Base-by-base conservation (phyloP, 2,888 invertebrate species). In the Synanthedon andrenaeformis region DNA sequence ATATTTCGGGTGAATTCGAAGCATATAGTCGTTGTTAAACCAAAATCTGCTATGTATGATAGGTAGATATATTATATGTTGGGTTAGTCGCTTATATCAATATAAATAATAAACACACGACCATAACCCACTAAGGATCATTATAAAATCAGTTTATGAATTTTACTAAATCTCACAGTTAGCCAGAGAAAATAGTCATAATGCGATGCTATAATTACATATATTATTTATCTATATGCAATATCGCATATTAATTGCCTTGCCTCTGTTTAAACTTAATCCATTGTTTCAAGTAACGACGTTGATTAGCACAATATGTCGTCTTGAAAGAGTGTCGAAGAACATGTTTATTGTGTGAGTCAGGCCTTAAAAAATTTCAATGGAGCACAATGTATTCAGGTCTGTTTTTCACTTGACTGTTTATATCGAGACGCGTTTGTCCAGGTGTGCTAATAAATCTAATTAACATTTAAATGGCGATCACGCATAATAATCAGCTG, bases 391-490 rank as follows among this genome's bases (percentile, higher is more conserved):
- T 58, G 63, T 58, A 63, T 61, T 56, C 53, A 56, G 56, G 63
- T 63, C 61, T 67, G 63, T 71, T 70, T 72, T 70, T 63, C 67
- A 63, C 63, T 57, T 63, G 60, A 67, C 63, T 67, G 59, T 66
- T 66, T 66, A 62, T 64, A 69, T 60, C 61, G 59, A 60, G 59
- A 60, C 57, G 57, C 56, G 72, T 85, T 79, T 83, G 75, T 74
- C 79, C 86, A 86, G 83, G 79, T 86, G 86, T 66, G 64, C 59
- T 65, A 70, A 75, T 79, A 81, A 82, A 82, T 80, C 73, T 83
- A 84, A 85, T 86, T 86, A 86, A 74, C 86, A 86, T 86, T 82
- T 82, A 85, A 84, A 86, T 85, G 83, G 76, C 85, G 78, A 83
- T 74, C 85, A 85, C 78, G 84, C 82, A 84, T 86, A 82, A 82